Percentiles rank a stretch among this genome's conserved stretches.
phyloP scores from a whole-genome alignment of 2,113 vertebrate genomes.

The Callopanchax toddi region DNA sequence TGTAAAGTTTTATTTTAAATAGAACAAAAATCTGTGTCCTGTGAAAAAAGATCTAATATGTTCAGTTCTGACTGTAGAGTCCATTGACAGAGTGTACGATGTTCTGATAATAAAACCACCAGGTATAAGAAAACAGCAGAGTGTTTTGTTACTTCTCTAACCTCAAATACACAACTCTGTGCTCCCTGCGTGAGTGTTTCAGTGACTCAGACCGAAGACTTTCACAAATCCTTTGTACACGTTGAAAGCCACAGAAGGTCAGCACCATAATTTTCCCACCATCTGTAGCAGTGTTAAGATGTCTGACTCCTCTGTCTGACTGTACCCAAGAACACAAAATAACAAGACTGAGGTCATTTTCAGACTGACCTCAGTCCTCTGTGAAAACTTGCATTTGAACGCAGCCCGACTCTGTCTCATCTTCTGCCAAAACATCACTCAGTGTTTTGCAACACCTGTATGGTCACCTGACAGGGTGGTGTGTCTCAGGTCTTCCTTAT shows the following conservation, averaged over 20 bases:
- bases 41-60: background rate
- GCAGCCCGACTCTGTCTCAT: background rate
- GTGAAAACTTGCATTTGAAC: conserved; percentile 4
- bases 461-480: background rate
- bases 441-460: background rate
- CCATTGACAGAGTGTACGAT: background rate
- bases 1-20: too few species aligned
- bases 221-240: conserved; percentile 3
- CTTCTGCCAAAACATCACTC: background rate
- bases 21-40: background rate
- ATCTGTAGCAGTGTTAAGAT: background rate
- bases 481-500: background rate
- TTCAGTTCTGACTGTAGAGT: conserved; percentile 7
- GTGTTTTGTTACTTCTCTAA: conserved; percentile 4
- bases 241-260: background rate
- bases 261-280: background rate
- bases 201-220: conserved; percentile 5
- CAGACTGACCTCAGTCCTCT: background rate
- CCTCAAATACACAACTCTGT: background rate
- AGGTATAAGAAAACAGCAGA: background rate
- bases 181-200: background rate
- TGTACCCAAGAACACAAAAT: background rate
- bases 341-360: conserved; percentile 7
- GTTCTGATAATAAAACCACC: background rate
- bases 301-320: background rate